Base-by-base conservation (phyloP, 2,888 invertebrate species). In the Trichogramma dendrolimi region DNA sequence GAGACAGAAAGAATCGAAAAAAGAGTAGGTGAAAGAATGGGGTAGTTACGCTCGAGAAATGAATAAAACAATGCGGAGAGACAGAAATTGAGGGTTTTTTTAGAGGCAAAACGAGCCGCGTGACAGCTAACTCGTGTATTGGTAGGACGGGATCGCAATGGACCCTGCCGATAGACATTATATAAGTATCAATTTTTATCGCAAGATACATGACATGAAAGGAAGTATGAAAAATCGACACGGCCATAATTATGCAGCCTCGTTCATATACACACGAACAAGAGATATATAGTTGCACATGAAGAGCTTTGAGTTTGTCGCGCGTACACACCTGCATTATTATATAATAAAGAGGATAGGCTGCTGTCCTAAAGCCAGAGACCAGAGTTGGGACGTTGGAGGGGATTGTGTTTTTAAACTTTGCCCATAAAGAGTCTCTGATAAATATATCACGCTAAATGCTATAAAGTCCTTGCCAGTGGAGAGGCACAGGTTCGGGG, bases 371-470 rank as follows among this genome's bases (percentile, higher is more conserved):
- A 27, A 27, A 27, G 27, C 27, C 27, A 27, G 27, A 27, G 27
- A 27, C 27, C 27, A 27, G 27, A 27, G 27, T 27, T 27, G 27
- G 27, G 27, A 27, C 27, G 27, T 27, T 27, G 69, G 68, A 66
- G 65, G 64, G 72, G 69, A 72, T 74, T 72, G 71, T 70, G 73
- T 72, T 75, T 75, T 73, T 72, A 74, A 75, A 75, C 72, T 75
- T 75, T 71, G 57, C 68, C 71, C 71, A 72, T 73, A 74, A 75
- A 75, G 27, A 27, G 69, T 72, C 71, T 73, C 71, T 72, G 71
- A 74, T 73, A 75, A 75, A 75, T 73, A 75, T 75, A 70, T 64
- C 57, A 69, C 66, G 55, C 67, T 67, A 70, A 71, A 71, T 70
- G 68, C 71, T 71, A 69, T 64, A 27, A 3, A 27, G 27, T 27